Conservation (phyloP, 2,888 invertebrate species). For the Encarsia formosa region DNA sequence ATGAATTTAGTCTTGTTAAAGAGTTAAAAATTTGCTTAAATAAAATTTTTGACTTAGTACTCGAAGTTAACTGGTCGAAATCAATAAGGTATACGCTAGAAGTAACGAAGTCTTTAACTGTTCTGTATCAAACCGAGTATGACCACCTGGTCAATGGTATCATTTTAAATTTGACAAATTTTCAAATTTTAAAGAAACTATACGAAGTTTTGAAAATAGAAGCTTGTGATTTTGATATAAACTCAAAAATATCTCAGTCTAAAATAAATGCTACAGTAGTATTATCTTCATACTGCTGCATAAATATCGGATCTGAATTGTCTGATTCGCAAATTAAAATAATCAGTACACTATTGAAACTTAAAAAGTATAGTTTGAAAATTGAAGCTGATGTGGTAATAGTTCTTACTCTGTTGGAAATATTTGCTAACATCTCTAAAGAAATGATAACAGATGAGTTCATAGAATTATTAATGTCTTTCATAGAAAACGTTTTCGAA, state of each 20-base stretch:
- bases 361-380: constrained; percentile 33
- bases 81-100: constrained; percentile 23
- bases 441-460: constrained; percentile 15
- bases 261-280: constrained; percentile 35
- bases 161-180: constrained; percentile 32
- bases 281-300: constrained; percentile 37
- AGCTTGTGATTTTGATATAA: constrained; percentile 11
- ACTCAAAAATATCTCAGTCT: constrained; percentile 11
- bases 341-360: constrained; percentile 36
- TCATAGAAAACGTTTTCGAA: constrained; percentile 38
- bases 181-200: constrained; percentile 30
- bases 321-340: constrained; percentile 32
- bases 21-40: constrained; percentile 30
- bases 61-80: constrained; percentile 25
- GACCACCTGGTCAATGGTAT: constrained; percentile 30
- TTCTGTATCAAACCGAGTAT: constrained; percentile 33
- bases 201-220: constrained; percentile 18
- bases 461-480: constrained; percentile 29
- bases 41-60: constrained; percentile 27
- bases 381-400: constrained; percentile 36
- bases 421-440: constrained; percentile 32
- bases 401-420: constrained; percentile 44
- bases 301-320: constrained; percentile 29
- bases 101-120: constrained; percentile 33
- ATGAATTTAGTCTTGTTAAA: constrained; percentile 23